phyloP scores from a whole-genome alignment of 2,888 invertebrate species.

The Acronicta leporina region DNA sequence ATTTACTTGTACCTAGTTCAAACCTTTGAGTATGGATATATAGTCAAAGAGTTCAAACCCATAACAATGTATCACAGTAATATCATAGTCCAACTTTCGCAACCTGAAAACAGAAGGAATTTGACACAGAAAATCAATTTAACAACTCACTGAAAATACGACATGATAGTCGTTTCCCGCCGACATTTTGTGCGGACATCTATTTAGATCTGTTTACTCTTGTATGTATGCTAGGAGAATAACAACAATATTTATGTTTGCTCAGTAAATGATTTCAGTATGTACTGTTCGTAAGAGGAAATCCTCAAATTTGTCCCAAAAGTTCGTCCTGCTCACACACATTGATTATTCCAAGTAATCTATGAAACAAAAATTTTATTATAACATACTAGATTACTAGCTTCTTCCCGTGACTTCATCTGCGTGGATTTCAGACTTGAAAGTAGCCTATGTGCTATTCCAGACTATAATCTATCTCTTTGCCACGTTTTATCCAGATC shows the following conservation, averaged over 20 bases:
- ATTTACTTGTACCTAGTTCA: too few species aligned
- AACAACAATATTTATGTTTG: constrained; percentile 60
- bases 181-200: constrained; percentile 21
- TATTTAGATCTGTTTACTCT: constrained; percentile 39
- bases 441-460: too few species aligned
- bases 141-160: constrained; percentile 15
- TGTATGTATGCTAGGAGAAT: constrained; percentile 50
- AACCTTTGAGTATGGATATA: too few species aligned
- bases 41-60: too few species aligned
- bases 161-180: constrained; percentile 5
- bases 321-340: background rate
- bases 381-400: too few species aligned
- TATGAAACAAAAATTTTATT: too few species aligned
- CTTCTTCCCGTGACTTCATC: too few species aligned
- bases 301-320: constrained; percentile 1
- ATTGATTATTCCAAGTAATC: too few species aligned
- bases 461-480: too few species aligned
- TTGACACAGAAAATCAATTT: constrained; percentile 14
- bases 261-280: constrained; percentile 49
- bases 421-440: too few species aligned
- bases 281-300: constrained; percentile 18
- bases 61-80: constrained; percentile 7
- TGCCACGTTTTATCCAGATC: too few species aligned
- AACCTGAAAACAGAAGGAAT: constrained; percentile 7
- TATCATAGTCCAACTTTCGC: background rate